These are phyloP conservation scores for Lampris megalopsis DNA, from an alignment of 2,113 vertebrate species.

Conservation along the genomic window DNA sequence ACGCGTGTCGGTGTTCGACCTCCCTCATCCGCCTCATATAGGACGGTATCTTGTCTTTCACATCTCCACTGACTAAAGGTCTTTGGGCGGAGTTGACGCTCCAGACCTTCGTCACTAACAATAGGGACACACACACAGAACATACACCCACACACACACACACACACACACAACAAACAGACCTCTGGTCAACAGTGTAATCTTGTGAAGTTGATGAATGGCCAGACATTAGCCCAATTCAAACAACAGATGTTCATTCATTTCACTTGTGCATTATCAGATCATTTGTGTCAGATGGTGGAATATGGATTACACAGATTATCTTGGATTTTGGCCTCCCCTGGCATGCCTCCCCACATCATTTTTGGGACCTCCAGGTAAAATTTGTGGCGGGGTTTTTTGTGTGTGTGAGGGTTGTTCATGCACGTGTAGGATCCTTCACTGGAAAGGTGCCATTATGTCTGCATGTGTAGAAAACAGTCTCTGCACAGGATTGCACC, in stretches of 20 bases:
- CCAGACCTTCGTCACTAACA: background rate
- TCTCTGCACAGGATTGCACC: slow-evolving; percentile 60
- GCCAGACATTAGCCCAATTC: slow-evolving; percentile 81
- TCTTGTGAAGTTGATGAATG: slow-evolving; percentile 83
- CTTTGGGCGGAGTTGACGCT: too few species aligned
- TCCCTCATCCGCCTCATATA: background rate
- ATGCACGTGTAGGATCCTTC: slow-evolving; percentile 6
- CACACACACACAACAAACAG: slow-evolving; percentile 23
- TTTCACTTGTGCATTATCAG: slow-evolving; percentile 83
- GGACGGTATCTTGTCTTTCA: too few species aligned
- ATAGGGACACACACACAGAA: slow-evolving; percentile 4
- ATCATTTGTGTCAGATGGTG: slow-evolving; percentile 82
- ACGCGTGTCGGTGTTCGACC: background rate
- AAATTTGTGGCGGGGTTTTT: slow-evolving; percentile 32
- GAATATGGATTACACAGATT: slow-evolving; percentile 84
- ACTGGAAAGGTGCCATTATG: slow-evolving; percentile 66
- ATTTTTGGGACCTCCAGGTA: slow-evolving; percentile 72
- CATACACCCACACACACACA: slow-evolving; percentile 13
- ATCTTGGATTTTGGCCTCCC: slow-evolving; percentile 75
- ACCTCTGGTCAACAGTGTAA: slow-evolving; percentile 76
- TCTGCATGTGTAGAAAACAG: slow-evolving; percentile 67
- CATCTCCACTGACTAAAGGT: too few species aligned
- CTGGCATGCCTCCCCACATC: slow-evolving; percentile 44
- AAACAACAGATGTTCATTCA: slow-evolving; percentile 86
- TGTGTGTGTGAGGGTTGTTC: slow-evolving; percentile 3